phyloP scores from a whole-genome alignment of 53 echinoderm and acorn worm genomes.

The Luidia sarsii region DNA sequence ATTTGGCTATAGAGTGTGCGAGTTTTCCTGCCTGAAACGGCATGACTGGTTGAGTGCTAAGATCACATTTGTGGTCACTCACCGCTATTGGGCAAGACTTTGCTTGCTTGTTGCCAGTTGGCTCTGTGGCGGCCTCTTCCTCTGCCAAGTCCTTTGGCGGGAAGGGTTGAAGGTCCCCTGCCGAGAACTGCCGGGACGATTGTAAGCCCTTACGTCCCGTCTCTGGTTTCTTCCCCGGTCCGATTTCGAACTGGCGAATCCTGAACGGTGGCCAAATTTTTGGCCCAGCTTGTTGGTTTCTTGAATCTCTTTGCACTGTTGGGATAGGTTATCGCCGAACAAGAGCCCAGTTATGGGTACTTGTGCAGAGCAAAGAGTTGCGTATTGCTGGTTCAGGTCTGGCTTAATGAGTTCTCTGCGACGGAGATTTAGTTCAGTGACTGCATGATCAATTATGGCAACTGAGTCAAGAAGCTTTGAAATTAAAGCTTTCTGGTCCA shows the following conservation, averaged over 20 bases:
- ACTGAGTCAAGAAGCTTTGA: background rate
- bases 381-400: background rate
- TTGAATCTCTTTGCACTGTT: too few species aligned
- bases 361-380: background rate
- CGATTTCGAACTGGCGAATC: background rate
- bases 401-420: background rate
- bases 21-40: background rate
- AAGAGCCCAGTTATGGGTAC: too few species aligned
- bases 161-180: background rate
- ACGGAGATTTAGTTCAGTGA: background rate
- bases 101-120: background rate
- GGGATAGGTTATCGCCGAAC: too few species aligned
- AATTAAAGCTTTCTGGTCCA: background rate
- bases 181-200: background rate
- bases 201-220: background rate
- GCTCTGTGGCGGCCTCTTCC: background rate
- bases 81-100: too few species aligned
- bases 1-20: background rate
- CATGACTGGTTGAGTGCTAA: background rate
- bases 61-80: conserved; percentile 9
- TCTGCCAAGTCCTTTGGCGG: background rate
- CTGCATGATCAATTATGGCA: background rate
- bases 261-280: too few species aligned
- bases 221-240: background rate
- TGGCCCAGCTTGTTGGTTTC: too few species aligned